These are phyloP conservation scores for Tipula confusa DNA, from an alignment of 2,888 invertebrate genomes.

Conservation along the genomic window DNA sequence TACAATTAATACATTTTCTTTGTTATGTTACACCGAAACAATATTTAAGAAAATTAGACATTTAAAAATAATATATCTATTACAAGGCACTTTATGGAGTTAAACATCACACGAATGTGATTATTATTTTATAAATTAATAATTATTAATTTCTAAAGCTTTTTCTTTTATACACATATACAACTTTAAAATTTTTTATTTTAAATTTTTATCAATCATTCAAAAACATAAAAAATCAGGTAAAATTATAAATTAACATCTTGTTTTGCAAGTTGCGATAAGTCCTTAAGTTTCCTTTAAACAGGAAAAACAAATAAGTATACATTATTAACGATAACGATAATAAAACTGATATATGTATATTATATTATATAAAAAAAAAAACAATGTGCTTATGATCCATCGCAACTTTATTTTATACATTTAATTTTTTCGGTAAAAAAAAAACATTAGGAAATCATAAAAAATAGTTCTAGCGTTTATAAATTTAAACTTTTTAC, in stretches of 20 bases:
- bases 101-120: not conserved
- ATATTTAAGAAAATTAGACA: not conserved
- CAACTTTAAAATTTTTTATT: not conserved
- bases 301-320: not conserved
- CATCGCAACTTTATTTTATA: slow-evolving; percentile 12
- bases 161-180: not conserved
- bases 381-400: not conserved
- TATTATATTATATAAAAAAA: not conserved
- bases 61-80: not conserved
- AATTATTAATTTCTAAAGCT: not conserved
- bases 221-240: not conserved
- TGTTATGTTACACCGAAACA: slow-evolving; percentile 12
- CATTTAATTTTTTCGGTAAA: not conserved
- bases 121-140: slow-evolving; percentile 7
- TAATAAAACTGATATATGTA: not conserved
- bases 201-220: not conserved
- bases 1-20: not conserved
- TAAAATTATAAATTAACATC: not conserved
- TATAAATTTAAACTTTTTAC: not conserved
- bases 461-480: not conserved
- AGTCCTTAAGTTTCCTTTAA: slow-evolving; percentile 12
- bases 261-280: not conserved
- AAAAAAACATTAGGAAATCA: slow-evolving; percentile 1
- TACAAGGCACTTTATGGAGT: slow-evolving; percentile 15
- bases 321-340: not conserved